Evolutionary conservation across 1,140 invertebrate species (phyloP), one percentile per base, ranked within the genome.

Genomic region (Kradibia gibbosae): DNA sequence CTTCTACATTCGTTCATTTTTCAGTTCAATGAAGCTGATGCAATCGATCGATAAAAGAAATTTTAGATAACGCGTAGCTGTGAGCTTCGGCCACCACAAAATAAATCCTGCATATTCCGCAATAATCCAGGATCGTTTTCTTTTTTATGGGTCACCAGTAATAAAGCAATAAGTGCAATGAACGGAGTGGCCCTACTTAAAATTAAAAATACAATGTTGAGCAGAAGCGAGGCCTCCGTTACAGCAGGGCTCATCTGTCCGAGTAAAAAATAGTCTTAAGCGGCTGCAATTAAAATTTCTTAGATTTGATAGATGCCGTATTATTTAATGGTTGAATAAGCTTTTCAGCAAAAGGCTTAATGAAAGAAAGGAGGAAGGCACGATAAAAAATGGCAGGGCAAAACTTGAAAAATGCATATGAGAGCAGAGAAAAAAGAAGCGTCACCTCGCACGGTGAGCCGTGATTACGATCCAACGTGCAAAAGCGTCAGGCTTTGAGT

Each of bases 401-500:
- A 36, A 4, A 55, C 48, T 31, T 67, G 50, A 31, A 57, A 74
- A 55, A 53, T 34, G 73, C 53, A 67, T 67, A 57, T 25, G 34
- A 34, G 36, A 76, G 48, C 42, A 70, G 57, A 39, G 25, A 53
- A 57, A 71, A 70, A 73, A 73, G 28, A 42, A 80, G 45, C 55
- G 53, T 73, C 45, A 73, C 48, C 71, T 70, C 17, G 75, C 53
- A 45, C 60, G 45, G 53, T 55, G 77, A 79, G 67, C 53, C 20
- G 57, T 36, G 80, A 81, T 81, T 81, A 76, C 57, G 73, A 81
- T 81, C 80, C 80, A 48, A 57, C 60, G 73, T 57, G 80, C 73
- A 75, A 76, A 75, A 74, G 50, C 50, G 73, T 81, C 71, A 70
- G 48, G 80, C 73, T 60, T 81, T 81, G 74, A 81, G 74, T 81